Evolutionary conservation across 2,888 invertebrate species (phyloP).

Genomic region (Luperina nickerlii): DNA sequence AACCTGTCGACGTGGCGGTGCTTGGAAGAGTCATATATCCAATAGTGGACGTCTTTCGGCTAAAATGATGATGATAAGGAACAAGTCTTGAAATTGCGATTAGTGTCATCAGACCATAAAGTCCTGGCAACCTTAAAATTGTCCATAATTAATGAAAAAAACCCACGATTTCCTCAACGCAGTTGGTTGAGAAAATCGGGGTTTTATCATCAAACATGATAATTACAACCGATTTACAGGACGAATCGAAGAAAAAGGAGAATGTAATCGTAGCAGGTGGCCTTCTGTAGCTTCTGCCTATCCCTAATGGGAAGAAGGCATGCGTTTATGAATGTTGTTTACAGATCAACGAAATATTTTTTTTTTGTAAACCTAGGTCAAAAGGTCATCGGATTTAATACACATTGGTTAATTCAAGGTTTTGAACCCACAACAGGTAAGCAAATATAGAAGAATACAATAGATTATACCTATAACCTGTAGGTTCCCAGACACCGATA

Average conservation of each 20-base stretch:
- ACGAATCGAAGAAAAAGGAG: neutral
- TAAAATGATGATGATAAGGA: too few species aligned
- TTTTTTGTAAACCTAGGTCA: neutral
- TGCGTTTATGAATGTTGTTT: neutral
- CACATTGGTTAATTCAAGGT: neutral
- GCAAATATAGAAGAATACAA: slow-evolving; percentile 1
- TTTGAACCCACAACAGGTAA: neutral
- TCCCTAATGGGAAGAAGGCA: neutral
- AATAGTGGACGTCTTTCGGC: too few species aligned
- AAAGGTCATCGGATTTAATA: neutral
- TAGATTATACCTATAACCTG: neutral
- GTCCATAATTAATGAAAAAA: neutral
- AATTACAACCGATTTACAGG: neutral
- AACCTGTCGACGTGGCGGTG: too few species aligned
- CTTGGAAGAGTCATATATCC: too few species aligned
- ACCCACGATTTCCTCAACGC: neutral
- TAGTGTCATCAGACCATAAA: neutral
- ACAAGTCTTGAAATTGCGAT: neutral
- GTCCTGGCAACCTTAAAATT: neutral
- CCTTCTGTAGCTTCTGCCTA: too few species aligned
- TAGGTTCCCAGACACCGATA: neutral
- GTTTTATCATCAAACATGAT: neutral
- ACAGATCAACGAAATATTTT: neutral
- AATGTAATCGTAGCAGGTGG: neutral
- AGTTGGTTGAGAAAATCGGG: neutral